Conservation (phyloP, 2,113 vertebrate genomes). For the Pavo muticus region DNA sequence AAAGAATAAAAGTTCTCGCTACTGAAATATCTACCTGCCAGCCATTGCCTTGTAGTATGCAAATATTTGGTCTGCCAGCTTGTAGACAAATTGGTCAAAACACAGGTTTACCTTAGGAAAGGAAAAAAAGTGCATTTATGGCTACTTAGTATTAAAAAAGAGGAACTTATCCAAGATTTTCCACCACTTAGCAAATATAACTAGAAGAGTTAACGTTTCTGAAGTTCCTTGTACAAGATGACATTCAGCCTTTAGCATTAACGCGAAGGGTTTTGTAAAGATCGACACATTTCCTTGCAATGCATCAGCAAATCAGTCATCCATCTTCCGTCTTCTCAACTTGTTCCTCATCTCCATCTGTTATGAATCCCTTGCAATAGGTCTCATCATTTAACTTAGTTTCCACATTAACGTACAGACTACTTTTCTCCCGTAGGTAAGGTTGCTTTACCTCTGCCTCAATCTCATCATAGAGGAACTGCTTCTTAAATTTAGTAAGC, state of each 20-base stretch:
- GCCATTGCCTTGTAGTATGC: constrained; percentile 90
- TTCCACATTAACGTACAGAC: not conserved
- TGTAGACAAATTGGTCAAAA: constrained; percentile 93
- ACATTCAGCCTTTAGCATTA: not conserved
- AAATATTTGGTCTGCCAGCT: constrained; percentile 92
- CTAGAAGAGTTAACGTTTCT: not conserved
- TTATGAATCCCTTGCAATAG: not conserved
- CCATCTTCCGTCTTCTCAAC: not conserved
- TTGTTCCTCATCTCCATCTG: not conserved
- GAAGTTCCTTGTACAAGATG: not conserved
- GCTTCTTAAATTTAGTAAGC: constrained; percentile 91
- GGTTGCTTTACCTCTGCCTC: constrained; percentile 86
- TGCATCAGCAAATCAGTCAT: not conserved
- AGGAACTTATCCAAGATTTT: not conserved
- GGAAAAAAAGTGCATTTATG: not conserved
- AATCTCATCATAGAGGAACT: constrained; percentile 92
- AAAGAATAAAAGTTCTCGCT: not conserved
- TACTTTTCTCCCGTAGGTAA: not conserved
- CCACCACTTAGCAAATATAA: not conserved
- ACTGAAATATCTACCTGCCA: constrained; percentile 80
- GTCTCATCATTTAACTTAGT: not conserved
- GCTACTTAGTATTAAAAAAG: not conserved
- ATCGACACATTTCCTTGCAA: not conserved
- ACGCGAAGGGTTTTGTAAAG: not conserved
- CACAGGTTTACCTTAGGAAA: constrained; percentile 86